Evolutionary conservation across 2,113 vertebrate genomes (phyloP).

Genomic region (Channa maculata): DNA sequence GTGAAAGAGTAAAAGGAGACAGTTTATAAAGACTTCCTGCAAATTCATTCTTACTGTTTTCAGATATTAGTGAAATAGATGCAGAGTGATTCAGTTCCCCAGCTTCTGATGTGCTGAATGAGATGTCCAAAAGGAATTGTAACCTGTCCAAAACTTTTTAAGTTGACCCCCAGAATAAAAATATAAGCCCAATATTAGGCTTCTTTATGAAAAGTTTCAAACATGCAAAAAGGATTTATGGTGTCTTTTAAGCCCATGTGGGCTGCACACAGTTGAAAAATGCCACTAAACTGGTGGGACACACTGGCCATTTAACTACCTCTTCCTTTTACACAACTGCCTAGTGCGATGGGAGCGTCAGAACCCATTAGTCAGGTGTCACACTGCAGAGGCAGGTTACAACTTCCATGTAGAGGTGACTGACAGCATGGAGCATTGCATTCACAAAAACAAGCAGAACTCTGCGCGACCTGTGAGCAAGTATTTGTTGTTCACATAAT

Average conservation of each 20-base stretch:
- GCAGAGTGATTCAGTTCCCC: not conserved
- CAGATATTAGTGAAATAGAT: no score
- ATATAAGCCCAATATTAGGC: no score
- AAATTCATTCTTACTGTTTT: no score
- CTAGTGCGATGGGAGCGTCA: not conserved
- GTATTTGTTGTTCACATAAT: not conserved
- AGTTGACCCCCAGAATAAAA: no score
- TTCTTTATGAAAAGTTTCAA: no score
- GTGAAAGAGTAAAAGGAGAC: not conserved
- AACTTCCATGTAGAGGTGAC: conserved; percentile 5
- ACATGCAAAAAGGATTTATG: no score
- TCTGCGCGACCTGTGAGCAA: conserved; percentile 9
- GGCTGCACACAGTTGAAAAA: no score
- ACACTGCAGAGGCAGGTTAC: not conserved
- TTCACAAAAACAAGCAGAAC: conserved; percentile 12
- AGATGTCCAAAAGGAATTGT: not conserved
- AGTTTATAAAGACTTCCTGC: no score
- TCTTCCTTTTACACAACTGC: not conserved
- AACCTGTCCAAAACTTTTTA: no score
- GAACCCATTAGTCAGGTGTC: not conserved
- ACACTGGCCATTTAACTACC: not conserved
- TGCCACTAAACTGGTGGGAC: not conserved
- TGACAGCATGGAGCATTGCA: not conserved
- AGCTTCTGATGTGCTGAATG: not conserved
- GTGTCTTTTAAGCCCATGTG: no score